Evolutionary conservation across 2,113 vertebrate species (phyloP), one percentile per base, ranked within the genome.

Genomic region (Spea bombifrons): DNA sequence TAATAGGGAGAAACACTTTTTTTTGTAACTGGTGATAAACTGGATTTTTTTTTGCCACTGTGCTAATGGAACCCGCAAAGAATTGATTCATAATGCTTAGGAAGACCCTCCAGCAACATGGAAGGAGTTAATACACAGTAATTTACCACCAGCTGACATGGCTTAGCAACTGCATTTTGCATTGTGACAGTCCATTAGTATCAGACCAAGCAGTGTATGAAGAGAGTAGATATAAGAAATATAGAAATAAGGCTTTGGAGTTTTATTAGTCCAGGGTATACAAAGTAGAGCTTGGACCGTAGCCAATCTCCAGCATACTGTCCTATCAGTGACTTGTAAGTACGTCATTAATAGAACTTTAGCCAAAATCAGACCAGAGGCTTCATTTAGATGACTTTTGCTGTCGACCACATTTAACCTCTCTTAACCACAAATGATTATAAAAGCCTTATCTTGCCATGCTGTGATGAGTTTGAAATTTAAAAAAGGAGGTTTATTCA

Each of bases 91-190:
- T 59, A 57, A 45, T 57, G 55, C 52, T 43, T 15, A 5, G 45
- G 30, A 7, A 13, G 59, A 61, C 59, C 59, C 59, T 61, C 52
- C 52, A 44, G 71, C 12, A 47, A n/a, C 53, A 3, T 57, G 57
- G 52, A 73, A 73, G 55, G 44, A 73, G 71, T 73, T 73, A 59
- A 73, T 59, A 73, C 52, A 73, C 55, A 73, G 71, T 73, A 46
- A 73, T 73, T 73, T 73, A 73, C 71, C 71, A 73, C 71, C 71
- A 16, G 53, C 53, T n/a, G 59, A 73, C 16, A 52, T 52, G 8
- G 30, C 49, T 44, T 71, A 43, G 48, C 8, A 72, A 57, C 9
- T 47, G 43, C 45, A 61, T 57, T 73, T 30, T 61, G 46, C 53
- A 73, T n/a, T 61, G 59, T 61, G 59, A 61, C 59, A 61, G 15